Evolutionary conservation across 1,140 invertebrate species (phyloP), one percentile per base, ranked within the genome.

Genomic region (Aphidius gifuensis): DNA sequence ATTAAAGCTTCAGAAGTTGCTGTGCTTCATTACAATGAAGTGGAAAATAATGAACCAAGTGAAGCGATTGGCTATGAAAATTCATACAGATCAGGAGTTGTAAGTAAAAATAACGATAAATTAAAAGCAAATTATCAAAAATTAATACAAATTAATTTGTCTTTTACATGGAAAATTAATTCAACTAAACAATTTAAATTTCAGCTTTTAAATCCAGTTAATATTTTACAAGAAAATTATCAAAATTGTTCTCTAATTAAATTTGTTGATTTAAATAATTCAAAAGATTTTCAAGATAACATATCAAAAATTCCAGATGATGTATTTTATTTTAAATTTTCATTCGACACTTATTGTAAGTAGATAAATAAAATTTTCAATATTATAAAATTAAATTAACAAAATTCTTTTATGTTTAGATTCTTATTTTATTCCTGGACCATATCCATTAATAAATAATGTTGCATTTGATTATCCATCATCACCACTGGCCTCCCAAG

Each of bases 1-100:
- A 72, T 71, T 23, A 64, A 64, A 47, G 76, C 80, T 40, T 66
- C 76, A 57, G 75, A 80, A 57, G 67, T 70, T 23, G 82, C 80
- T 40, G 74, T 83, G 53, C 66, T 83, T 46, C 55, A 71, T 9
- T 83, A 83, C 53, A 69, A 67, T 23, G 53, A 62, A 40, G 58
- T 48, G 8, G 48, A 43, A 68, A 5, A 58, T 11, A 42, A 9
- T 69, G 50, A 61, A 32, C 66, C 64, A 38, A 16, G 58, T 65
- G 58, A 72, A 70, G 21, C 58, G 61, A 60, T 64, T 60, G 44
- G 4, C 42, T 50, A 62, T 64, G 16, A 67, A 32, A 56, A 69
- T 61, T 46, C 46, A 6, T 53, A 59, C 16, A 56, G 68, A 60
- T 56, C 66, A 1, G 68, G 68, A 64, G 50, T 58, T 43, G 65